Conservation (phyloP, 2,113 vertebrate genomes). For the Tragelaphus strepsiceros region DNA sequence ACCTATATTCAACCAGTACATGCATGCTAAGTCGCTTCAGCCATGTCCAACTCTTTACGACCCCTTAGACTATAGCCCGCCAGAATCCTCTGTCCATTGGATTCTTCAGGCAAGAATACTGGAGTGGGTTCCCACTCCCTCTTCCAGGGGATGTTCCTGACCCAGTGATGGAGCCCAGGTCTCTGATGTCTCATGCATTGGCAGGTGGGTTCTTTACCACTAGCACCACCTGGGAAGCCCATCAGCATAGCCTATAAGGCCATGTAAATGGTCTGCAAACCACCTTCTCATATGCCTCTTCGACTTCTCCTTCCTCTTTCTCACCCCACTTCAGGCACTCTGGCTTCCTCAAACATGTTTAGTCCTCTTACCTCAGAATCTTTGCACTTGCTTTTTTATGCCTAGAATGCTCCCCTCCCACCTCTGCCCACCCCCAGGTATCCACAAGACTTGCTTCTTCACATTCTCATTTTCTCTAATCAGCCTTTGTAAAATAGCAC, state of each 20-base stretch:
- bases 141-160: neutral
- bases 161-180: neutral
- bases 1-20: neutral
- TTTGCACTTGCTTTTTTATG: neutral
- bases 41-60: neutral
- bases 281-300: neutral
- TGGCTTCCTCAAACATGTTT: neutral
- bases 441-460: neutral
- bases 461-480: neutral
- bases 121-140: neutral
- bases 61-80: fast-evolving
- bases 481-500: neutral
- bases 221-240: neutral
- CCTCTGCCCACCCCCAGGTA: neutral
- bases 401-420: neutral
- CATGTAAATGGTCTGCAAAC: neutral
- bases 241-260: neutral
- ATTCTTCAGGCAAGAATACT: neutral
- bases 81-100: neutral
- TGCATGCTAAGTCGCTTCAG: neutral
- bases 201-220: neutral
- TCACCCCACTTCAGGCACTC: neutral
- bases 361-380: neutral
- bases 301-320: neutral
- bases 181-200: neutral